Percentiles rank a stretch among this genome's conserved stretches.
phyloP scores from a whole-genome alignment of 2,797 vertebrate genomes.

The Peromyscus aztecus region DNA sequence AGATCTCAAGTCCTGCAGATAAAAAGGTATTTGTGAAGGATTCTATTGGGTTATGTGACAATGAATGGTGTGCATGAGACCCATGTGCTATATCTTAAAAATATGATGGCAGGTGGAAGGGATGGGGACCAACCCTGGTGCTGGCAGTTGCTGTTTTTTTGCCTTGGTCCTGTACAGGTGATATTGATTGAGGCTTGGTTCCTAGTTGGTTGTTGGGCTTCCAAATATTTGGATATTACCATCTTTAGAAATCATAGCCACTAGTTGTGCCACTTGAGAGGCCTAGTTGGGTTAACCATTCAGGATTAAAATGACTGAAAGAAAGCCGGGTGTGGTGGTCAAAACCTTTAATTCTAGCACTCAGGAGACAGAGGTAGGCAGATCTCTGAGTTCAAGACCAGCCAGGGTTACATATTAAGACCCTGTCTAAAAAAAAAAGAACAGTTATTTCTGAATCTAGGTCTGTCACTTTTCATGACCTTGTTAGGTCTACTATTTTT shows the following conservation, averaged over 20 bases:
- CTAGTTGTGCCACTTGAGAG: background rate
- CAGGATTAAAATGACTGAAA: background rate
- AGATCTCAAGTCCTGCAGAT: conserved; percentile 83
- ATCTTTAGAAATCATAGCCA: too few species aligned
- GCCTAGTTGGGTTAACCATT: background rate
- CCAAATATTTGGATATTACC: background rate
- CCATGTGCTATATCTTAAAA: fast-evolving
- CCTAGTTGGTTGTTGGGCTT: too few species aligned
- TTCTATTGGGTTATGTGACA: background rate
- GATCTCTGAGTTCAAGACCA: background rate
- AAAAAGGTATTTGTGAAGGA: conserved; percentile 85
- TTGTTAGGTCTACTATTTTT: background rate
- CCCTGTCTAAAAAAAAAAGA: background rate
- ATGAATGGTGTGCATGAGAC: background rate
- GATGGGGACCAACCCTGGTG: background rate
- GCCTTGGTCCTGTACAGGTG: background rate
- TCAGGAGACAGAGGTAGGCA: background rate
- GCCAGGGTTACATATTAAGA: background rate
- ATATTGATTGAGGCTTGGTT: background rate
- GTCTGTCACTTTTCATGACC: background rate
- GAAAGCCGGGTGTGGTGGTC: background rate
- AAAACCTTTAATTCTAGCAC: background rate
- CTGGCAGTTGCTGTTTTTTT: background rate
- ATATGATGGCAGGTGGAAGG: fast-evolving
- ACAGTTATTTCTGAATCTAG: background rate